phyloP scores from a whole-genome alignment of 2,888 invertebrate species.

The Lapara coniferarum region DNA sequence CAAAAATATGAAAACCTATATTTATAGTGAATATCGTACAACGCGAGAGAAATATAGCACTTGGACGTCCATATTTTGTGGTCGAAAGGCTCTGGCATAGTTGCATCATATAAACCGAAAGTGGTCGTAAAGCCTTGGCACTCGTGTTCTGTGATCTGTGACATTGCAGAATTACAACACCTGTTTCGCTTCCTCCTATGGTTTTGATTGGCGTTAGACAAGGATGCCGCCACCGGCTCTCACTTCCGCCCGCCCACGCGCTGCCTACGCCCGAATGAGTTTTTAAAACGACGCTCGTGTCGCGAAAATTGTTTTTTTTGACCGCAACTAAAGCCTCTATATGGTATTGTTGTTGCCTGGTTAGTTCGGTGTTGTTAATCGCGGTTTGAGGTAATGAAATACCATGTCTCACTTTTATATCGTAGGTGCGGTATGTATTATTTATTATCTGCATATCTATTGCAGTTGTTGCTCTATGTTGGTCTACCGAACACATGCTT shows the following conservation, averaged over 20 bases:
- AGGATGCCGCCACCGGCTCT: slow-evolving; percentile 73
- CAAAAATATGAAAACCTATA: slow-evolving; percentile 5
- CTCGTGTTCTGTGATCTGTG: slow-evolving; percentile 75
- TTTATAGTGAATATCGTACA: slow-evolving; percentile 55
- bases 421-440: slow-evolving; percentile 27
- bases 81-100: slow-evolving; percentile 54
- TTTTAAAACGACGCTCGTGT: slow-evolving; percentile 71
- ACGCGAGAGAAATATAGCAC: slow-evolving; percentile 54
- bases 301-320: slow-evolving; percentile 59
- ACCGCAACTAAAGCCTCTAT: slow-evolving; percentile 12
- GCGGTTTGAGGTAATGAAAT: background rate
- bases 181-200: slow-evolving; percentile 57
- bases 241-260: slow-evolving; percentile 82
- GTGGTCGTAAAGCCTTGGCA: slow-evolving; percentile 74
- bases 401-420: slow-evolving; percentile 44
- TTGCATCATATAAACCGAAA: slow-evolving; percentile 78
- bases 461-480: slow-evolving; percentile 15
- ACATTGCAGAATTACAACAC: slow-evolving; percentile 64
- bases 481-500: slow-evolving; percentile 21
- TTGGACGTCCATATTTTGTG: slow-evolving; percentile 58
- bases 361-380: background rate
- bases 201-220: slow-evolving; percentile 63
- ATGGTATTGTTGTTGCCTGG: slow-evolving; percentile 2
- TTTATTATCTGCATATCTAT: slow-evolving; percentile 22
- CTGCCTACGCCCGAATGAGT: slow-evolving; percentile 70